A percentile compares a stretch with the other conserved stretches of the same genome.
Evolutionary conservation across 2,888 invertebrate species (phyloP).

Genomic region (Cheilosia grossa): DNA sequence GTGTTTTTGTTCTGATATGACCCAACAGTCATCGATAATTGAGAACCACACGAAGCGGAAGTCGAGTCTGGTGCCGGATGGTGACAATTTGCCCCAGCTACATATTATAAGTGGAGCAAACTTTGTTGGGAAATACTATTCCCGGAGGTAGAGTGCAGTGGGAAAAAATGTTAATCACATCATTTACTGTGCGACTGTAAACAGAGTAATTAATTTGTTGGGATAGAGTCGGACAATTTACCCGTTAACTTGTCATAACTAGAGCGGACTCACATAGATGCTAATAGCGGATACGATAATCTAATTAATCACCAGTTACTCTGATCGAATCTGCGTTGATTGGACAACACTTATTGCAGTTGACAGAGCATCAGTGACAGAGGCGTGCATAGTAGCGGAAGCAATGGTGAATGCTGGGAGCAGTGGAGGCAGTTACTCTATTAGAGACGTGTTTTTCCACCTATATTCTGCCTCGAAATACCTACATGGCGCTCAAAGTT

Average conservation of each 20-base stretch:
- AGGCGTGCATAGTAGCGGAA: too few species aligned
- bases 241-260: slow-evolving; percentile 37
- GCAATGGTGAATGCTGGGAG: too few species aligned
- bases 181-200: slow-evolving; percentile 13
- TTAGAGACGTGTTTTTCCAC: too few species aligned
- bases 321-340: slow-evolving; percentile 2
- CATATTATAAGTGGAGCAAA: slow-evolving; percentile 39
- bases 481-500: too few species aligned
- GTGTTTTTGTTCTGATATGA: slow-evolving; percentile 16
- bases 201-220: slow-evolving; percentile 40
- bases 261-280: slow-evolving; percentile 23
- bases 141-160: slow-evolving; percentile 1
- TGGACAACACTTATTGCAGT: neutral
- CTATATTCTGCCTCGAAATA: too few species aligned
- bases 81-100: slow-evolving; percentile 57
- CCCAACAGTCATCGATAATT: slow-evolving; percentile 58
- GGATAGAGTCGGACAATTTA: slow-evolving; percentile 1
- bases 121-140: slow-evolving; percentile 53
- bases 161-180: slow-evolving; percentile 37
- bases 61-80: slow-evolving; percentile 58
- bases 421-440: too few species aligned
- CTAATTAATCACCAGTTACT: slow-evolving; percentile 6
- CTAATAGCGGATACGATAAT: slow-evolving; percentile 20
- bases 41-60: slow-evolving; percentile 62
- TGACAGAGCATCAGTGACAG: neutral